Evolutionary conservation across 1,140 invertebrate species (phyloP).

Genomic region (Orchestia grillus): DNA sequence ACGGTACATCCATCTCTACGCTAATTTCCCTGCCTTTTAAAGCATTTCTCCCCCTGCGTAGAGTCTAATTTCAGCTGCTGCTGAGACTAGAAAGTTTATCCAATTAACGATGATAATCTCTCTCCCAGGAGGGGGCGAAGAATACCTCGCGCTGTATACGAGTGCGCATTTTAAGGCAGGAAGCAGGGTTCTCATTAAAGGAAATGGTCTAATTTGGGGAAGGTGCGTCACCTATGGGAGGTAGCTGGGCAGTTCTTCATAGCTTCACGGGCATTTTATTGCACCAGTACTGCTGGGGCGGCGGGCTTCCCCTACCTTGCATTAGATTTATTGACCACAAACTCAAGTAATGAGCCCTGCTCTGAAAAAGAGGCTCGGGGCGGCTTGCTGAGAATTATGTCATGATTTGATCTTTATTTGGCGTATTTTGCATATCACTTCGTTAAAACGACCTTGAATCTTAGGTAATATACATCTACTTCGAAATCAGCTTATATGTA

Average conservation of each 20-base stretch:
- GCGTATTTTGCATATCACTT: no score
- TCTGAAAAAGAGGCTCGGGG: not conserved
- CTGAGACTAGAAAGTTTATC: not conserved
- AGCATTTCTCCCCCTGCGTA: not conserved
- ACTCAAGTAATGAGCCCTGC: constrained; percentile 30
- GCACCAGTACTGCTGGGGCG: not conserved
- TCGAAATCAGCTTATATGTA: no score
- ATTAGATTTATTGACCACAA: constrained; percentile 57
- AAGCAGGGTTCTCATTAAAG: not conserved
- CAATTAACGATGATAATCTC: not conserved
- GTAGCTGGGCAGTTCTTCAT: not conserved
- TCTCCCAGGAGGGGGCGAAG: not conserved
- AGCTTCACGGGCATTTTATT: constrained; percentile 52
- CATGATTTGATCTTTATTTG: no score
- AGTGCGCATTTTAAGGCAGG: not conserved
- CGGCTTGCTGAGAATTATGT: not conserved
- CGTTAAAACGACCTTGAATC: no score
- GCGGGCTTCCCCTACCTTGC: not conserved
- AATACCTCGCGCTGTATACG: not conserved
- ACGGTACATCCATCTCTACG: not conserved
- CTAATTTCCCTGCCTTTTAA: not conserved
- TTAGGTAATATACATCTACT: no score
- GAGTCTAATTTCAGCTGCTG: not conserved
- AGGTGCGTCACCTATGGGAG: not conserved
- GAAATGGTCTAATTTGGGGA: constrained; percentile 19